These are phyloP conservation scores for Xiphydria camelus DNA, from an alignment of 2,888 invertebrate genomes.

Conservation along the genomic window DNA sequence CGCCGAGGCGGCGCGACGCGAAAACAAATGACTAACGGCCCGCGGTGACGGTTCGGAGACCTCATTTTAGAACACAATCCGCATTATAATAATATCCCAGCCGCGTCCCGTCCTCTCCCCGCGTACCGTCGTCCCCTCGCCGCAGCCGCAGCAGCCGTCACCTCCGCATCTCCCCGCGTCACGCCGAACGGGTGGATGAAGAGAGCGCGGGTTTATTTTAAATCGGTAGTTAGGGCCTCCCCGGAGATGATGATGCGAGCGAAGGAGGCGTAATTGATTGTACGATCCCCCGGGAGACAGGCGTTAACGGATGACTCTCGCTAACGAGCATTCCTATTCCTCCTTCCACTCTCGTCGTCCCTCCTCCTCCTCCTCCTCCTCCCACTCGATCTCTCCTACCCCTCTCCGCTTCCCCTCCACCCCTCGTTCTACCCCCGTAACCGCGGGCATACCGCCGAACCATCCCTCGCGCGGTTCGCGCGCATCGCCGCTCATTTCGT, in stretches of 20 bases:
- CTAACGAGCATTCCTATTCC: conserved; percentile 57
- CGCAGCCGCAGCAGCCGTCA: conserved; percentile 24
- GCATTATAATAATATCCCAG: conserved; percentile 20
- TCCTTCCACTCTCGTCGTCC: conserved; percentile 26
- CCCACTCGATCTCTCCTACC: conserved; percentile 8
- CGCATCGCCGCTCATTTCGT: too few relatives aligned
- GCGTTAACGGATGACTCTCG: conserved; percentile 58
- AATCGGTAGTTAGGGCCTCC: conserved; percentile 54
- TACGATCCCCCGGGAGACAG: conserved; percentile 56
- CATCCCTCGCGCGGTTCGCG: too few relatives aligned
- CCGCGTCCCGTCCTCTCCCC: conserved; percentile 26
- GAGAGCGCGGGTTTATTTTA: conserved; percentile 46
- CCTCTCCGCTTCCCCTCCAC: conserved; percentile 21
- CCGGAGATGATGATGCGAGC: conserved; percentile 54
- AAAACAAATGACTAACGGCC: conserved; percentile 18
- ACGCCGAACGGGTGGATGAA: background rate
- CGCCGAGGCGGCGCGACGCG: too few relatives aligned
- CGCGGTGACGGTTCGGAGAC: conserved; percentile 11
- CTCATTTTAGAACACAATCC: conserved; percentile 18
- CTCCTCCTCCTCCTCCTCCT: conserved; percentile 20
- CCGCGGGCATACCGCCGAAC: background rate
- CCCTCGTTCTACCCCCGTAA: background rate
- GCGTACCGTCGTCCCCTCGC: conserved; percentile 29
- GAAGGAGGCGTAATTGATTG: conserved; percentile 57
- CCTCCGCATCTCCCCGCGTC: conserved; percentile 6